Percentiles rank a stretch among this genome's conserved stretches.
Evolutionary conservation across 2,888 invertebrate genomes (phyloP).

Genomic region (Salpingus planirostris): DNA sequence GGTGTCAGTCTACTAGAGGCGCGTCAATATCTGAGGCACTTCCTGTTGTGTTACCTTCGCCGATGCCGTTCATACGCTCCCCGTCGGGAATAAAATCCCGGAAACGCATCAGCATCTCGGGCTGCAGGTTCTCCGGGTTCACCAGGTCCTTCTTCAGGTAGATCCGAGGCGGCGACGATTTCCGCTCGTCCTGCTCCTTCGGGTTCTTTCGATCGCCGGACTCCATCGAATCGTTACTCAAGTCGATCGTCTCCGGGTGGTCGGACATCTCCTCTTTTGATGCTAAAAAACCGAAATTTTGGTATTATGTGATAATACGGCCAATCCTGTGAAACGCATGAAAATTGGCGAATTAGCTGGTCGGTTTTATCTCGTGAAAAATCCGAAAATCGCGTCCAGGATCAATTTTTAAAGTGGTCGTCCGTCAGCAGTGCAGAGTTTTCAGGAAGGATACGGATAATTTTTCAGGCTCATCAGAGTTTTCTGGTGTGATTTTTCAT

Average conservation of each 20-base stretch:
- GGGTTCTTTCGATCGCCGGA: conserved; percentile 22
- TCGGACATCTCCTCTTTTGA: conserved; percentile 13
- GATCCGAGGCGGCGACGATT: conserved; percentile 29
- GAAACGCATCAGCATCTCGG: conserved; percentile 41
- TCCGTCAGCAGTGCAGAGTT: too few relatives aligned
- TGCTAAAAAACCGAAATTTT: too few relatives aligned
- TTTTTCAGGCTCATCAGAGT: too few relatives aligned
- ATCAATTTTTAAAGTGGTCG: too few relatives aligned
- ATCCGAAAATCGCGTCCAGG: too few relatives aligned
- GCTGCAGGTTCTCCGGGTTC: conserved; percentile 41
- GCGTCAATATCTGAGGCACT: conserved; percentile 42
- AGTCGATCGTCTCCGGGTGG: conserved; percentile 37
- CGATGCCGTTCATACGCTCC: conserved; percentile 36
- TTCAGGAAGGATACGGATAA: too few relatives aligned
- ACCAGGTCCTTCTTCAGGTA: conserved; percentile 41
- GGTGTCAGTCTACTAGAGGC: conserved; percentile 43
- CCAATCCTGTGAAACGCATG: too few relatives aligned
- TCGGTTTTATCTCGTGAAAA: too few relatives aligned
- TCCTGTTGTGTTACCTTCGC: conserved; percentile 26
- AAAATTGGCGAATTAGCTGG: too few relatives aligned
- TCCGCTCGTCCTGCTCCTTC: background rate
- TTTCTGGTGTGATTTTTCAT: too few relatives aligned
- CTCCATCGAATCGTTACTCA: conserved; percentile 40
- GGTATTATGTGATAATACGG: too few relatives aligned
- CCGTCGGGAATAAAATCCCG: conserved; percentile 30